Evolutionary conservation across 2,888 invertebrate species (phyloP), one percentile per base, ranked within the genome.

Genomic region (Biston betularia): DNA sequence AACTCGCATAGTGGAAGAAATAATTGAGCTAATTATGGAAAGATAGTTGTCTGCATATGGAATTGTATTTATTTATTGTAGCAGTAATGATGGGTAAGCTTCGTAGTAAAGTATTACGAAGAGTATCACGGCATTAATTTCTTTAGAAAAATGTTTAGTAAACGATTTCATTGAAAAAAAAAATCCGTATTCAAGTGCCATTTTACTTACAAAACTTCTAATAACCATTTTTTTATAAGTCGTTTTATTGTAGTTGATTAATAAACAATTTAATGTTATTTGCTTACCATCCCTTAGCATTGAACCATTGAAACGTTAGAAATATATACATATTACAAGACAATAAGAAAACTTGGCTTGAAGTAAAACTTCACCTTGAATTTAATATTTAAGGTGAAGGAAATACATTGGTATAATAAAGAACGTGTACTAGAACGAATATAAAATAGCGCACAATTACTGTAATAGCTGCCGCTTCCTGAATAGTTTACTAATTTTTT

Each of bases 401-500:
- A n/a, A 48, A 12, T 9, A n/a, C 38, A n/a, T 62, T 54, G 48
- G 14, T 70, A 52, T 59, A 55, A 38, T 55, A 40, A 46, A 59
- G 15, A 58, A 12, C 44, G 15, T 64, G 61, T 64, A 55, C 68
- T 68, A 59, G 55, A 68, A 64, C 68, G 55, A 67, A 71, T 68
- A 57, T 72, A 60, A 50, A 59, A 65, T 63, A 58, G 48, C 65
- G 58, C 15, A 45, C 70, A 72, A 80, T 77, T 71, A 73, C 71
- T 73, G 64, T 74, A 66, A 63, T 72, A 50, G 68, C 67, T 71
- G 72, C 68, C 49, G 70, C 75, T 77, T 79, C 79, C 78, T 77
- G 69, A 66, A 73, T 67, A 56, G 61, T 70, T 70, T 77, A 79
- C 75, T 72, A 75, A 75, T 78, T 73, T 73, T 77, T 76, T 75